Percentiles rank a stretch among this genome's conserved stretches.
Conservation (phyloP, 2,888 invertebrate genomes). For the Nasonovia ribisnigri region DNA sequence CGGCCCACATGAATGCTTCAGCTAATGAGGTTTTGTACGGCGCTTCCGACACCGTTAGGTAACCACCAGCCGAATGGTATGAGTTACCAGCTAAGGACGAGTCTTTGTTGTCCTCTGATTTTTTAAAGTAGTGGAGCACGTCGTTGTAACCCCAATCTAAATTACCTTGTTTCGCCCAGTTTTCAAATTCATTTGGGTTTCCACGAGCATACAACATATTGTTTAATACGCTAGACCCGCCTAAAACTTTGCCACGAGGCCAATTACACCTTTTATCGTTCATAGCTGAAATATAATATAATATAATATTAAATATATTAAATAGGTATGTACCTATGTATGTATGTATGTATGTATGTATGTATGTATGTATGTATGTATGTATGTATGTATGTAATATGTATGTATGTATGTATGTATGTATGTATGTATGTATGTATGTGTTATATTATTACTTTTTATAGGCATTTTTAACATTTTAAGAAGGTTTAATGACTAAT, state of each 20-base stretch:
- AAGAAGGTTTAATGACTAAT: too few species aligned
- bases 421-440: too few species aligned
- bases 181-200: slow-evolving; percentile 89
- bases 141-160: slow-evolving; percentile 89
- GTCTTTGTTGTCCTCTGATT: slow-evolving; percentile 91
- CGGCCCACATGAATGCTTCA: slow-evolving; percentile 85
- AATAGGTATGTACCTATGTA: too few species aligned
- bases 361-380: too few species aligned
- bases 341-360: too few species aligned
- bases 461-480: too few species aligned
- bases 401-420: too few species aligned
- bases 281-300: slow-evolving; percentile 78
- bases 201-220: slow-evolving; percentile 93
- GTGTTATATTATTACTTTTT: too few species aligned
- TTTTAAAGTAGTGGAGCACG: slow-evolving; percentile 87
- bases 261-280: slow-evolving; percentile 87
- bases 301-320: too few species aligned
- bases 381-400: too few species aligned
- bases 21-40: slow-evolving; percentile 88
- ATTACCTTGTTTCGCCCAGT: slow-evolving; percentile 89
- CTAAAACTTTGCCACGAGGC: slow-evolving; percentile 92
- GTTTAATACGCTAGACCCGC: slow-evolving; percentile 90
- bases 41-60: slow-evolving; percentile 86
- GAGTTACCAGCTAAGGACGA: slow-evolving; percentile 77
- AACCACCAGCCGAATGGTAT: slow-evolving; percentile 85